These are phyloP conservation scores for Dynastes hyllus DNA, from an alignment of 2,888 invertebrate species.

Conservation along the genomic window DNA sequence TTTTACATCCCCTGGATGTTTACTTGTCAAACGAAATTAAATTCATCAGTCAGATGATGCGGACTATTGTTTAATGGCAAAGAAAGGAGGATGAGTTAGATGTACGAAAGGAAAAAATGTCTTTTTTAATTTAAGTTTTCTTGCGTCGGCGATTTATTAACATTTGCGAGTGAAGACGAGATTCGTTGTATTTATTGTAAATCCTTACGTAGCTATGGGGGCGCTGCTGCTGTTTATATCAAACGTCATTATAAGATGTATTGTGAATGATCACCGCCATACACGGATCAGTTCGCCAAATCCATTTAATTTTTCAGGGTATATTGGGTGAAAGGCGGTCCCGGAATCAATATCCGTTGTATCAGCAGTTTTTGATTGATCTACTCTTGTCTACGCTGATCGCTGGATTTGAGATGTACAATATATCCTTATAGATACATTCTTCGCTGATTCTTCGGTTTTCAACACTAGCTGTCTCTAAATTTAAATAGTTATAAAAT, in stretches of 20 bases:
- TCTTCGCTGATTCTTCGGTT: background rate
- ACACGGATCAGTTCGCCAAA: background rate
- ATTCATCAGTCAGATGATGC: conserved; percentile 64
- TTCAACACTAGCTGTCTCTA: background rate
- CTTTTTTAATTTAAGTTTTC: conserved; percentile 48
- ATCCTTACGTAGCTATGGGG: background rate
- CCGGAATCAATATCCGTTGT: conserved; percentile 49
- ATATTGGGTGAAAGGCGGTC: conserved; percentile 26
- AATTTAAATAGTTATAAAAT: background rate
- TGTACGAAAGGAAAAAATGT: conserved; percentile 40
- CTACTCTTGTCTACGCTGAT: conserved; percentile 35
- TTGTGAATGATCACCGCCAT: conserved; percentile 37
- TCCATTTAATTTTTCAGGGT: conserved; percentile 42
- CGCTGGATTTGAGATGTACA: conserved; percentile 20
- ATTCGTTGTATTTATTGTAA: conserved; percentile 38
- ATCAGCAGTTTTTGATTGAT: conserved; percentile 51
- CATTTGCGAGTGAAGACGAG: conserved; percentile 16
- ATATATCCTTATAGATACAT: background rate
- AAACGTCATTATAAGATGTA: conserved; percentile 48
- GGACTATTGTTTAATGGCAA: conserved; percentile 62
- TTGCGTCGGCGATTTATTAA: conserved; percentile 31
- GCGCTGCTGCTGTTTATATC: conserved; percentile 26
- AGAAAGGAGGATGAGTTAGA: conserved; percentile 52
- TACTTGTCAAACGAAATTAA: conserved; percentile 64
- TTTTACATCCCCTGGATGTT: conserved; percentile 55